These are phyloP conservation scores for Pungitius pungitius DNA, from an alignment of 2,113 vertebrate genomes.

Conservation along the genomic window DNA sequence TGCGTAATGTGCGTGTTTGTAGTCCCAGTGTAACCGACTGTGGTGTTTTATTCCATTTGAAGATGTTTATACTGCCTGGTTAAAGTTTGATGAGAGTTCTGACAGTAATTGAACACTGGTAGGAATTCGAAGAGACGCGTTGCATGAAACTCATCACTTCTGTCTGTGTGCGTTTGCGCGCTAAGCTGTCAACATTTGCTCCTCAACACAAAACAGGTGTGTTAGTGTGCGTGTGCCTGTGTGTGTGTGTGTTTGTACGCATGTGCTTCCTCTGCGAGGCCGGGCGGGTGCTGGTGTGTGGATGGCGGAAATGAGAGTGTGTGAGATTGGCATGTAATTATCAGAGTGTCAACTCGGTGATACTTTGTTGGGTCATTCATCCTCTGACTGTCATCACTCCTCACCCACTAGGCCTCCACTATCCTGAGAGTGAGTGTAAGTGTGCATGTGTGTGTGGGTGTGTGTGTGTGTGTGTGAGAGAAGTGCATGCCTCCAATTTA, in stretches of 20 bases:
- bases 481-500: constrained; percentile 7
- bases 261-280: constrained; percentile 19
- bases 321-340: constrained; percentile 78
- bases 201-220: constrained; percentile 15
- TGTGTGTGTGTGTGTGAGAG: constrained; percentile 7
- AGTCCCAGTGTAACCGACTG: constrained; percentile 40
- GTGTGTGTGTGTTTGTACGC: background rate
- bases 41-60: constrained; percentile 73
- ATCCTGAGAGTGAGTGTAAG: constrained; percentile 32
- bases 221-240: constrained; percentile 16
- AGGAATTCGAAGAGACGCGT: constrained; percentile 65
- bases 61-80: constrained; percentile 71
- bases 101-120: constrained; percentile 68
- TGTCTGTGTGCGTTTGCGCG: constrained; percentile 33
- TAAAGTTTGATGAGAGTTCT: constrained; percentile 78
- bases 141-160: constrained; percentile 66
- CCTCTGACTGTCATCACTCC: constrained; percentile 66
- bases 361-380: constrained; percentile 66
- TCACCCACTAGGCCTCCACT: constrained; percentile 47
- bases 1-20: constrained; percentile 5
- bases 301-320: constrained; percentile 63
- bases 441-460: constrained; percentile 23
- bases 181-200: constrained; percentile 35
- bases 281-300: constrained; percentile 34
- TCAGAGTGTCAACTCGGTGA: constrained; percentile 72